Conservation (phyloP, 2,888 invertebrate genomes). For the Fragum whitleyi region DNA sequence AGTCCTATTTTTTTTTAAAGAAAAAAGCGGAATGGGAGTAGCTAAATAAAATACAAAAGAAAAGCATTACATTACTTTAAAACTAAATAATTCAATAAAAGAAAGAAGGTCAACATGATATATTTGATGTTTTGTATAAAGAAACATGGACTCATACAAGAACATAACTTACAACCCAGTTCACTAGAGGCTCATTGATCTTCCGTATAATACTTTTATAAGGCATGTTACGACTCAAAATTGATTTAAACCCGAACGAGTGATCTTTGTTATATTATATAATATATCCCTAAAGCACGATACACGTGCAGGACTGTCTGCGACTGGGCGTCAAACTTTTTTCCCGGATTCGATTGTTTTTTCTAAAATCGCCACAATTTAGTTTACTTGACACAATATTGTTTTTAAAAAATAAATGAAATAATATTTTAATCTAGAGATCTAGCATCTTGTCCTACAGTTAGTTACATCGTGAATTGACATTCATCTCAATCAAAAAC, state of each 20-base stretch:
- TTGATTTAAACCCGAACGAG: neutral
- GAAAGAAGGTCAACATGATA: conserved; percentile 1
- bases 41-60: no score
- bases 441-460: no score
- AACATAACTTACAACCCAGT: neutral
- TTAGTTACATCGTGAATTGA: no score
- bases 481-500: no score
- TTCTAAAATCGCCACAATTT: no score
- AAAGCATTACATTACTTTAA: no score
- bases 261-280: conserved; percentile 7
- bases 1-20: no score
- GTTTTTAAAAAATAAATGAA: no score
- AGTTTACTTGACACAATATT: no score
- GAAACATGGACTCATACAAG: conserved; percentile 2
- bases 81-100: neutral
- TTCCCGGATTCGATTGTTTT: no score
- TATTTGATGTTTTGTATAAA: neutral
- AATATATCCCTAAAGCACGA: conserved; percentile 10
- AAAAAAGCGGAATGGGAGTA: no score
- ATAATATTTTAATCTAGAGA: no score
- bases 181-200: conserved; percentile 14
- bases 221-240: neutral
- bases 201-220: conserved; percentile 13
- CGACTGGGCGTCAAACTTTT: neutral
- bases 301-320: neutral